Evolutionary conservation across 2,888 invertebrate species (phyloP).

Genomic region (Operophtera brumata): DNA sequence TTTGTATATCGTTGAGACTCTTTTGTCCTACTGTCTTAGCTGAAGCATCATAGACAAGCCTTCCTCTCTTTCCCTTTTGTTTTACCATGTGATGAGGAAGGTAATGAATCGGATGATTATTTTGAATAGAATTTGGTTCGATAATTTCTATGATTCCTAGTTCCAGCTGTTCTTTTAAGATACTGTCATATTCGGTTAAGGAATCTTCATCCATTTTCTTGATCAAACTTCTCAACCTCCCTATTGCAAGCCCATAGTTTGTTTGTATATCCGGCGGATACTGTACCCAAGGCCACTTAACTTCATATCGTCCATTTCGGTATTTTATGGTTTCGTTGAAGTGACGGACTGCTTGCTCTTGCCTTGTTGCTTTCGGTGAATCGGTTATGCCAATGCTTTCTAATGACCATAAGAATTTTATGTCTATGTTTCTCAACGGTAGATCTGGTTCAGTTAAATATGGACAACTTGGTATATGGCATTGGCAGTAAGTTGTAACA

Average conservation of each 20-base stretch:
- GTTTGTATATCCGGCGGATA: not conserved
- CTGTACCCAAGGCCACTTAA: conserved; percentile 9
- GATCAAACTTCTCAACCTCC: not conserved
- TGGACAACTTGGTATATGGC: not conserved
- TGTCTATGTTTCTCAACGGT: conserved; percentile 9
- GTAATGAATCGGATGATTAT: not conserved
- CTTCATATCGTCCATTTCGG: not conserved
- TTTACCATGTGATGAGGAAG: conserved; percentile 1
- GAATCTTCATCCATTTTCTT: not conserved
- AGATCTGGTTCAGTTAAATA: conserved; percentile 19
- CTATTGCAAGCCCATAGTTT: conserved; percentile 3
- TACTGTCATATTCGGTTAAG: not conserved
- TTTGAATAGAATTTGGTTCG: not conserved
- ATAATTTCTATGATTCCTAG: not conserved
- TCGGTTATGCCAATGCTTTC: conserved; percentile 20
- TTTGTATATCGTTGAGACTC: not conserved
- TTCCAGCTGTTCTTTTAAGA: not conserved
- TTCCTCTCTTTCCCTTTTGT: not conserved
- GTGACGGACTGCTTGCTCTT: conserved; percentile 1
- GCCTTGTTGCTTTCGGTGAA: conserved; percentile 18
- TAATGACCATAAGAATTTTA: conserved; percentile 16
- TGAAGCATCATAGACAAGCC: conserved; percentile 4
- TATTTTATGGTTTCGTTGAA: not conserved
- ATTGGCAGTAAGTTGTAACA: not conserved
- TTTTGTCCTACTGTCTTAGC: not conserved